Percentiles rank a stretch among this genome's conserved stretches.
These are phyloP conservation scores for Pelusios castaneus DNA, from an alignment of 2,113 vertebrate genomes.

Conservation along the genomic window DNA sequence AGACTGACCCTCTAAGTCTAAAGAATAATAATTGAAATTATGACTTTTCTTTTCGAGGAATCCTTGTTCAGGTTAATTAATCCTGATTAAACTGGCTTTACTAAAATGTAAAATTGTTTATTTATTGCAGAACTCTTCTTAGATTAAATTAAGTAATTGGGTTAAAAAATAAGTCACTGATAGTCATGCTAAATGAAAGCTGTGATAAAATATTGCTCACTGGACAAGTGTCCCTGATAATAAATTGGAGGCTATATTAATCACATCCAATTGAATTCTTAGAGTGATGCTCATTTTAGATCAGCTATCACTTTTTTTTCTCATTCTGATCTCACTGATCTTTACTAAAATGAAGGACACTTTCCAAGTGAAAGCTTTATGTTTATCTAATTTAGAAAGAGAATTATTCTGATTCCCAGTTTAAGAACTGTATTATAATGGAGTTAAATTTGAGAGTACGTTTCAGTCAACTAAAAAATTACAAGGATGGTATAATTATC, in stretches of 20 bases:
- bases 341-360: conserved; percentile 35
- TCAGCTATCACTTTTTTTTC: neutral
- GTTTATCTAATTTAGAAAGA: conserved; percentile 28
- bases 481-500: neutral
- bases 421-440: neutral
- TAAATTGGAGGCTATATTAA: conserved; percentile 2
- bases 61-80: neutral
- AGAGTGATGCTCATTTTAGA: neutral
- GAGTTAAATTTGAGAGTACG: neutral
- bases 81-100: neutral
- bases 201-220: neutral
- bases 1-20: neutral
- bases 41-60: neutral
- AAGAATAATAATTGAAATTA: neutral
- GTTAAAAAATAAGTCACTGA: neutral
- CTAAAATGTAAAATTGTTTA: neutral
- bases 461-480: neutral
- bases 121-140: neutral
- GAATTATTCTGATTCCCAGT: conserved; percentile 35
- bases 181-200: neutral
- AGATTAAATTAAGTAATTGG: neutral
- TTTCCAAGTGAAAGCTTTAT: conserved; percentile 33
- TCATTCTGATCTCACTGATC: conserved; percentile 16
- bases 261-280: neutral
- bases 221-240: neutral